phyloP scores from a whole-genome alignment of 2,888 invertebrate genomes.

The Oeneis ivallda region DNA sequence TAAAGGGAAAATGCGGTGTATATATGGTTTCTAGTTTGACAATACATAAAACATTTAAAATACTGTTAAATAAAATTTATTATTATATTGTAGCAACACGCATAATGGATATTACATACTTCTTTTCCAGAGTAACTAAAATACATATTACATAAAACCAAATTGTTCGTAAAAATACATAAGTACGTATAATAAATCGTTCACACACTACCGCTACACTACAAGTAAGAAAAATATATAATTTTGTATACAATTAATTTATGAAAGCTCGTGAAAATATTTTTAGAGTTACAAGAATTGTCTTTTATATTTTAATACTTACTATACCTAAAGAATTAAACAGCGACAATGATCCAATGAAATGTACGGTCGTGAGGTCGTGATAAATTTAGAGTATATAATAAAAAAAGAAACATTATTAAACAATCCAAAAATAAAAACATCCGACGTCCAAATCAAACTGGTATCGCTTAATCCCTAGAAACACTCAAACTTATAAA shows the following conservation, averaged over 20 bases:
- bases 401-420: conserved; percentile 32
- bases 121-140: conserved; percentile 42
- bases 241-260: conserved; percentile 66
- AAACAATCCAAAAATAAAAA: conserved; percentile 43
- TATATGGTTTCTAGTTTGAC: conserved; percentile 4
- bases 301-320: conserved; percentile 70
- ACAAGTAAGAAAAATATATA: conserved; percentile 80
- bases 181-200: conserved; percentile 33
- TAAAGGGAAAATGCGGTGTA: neutral
- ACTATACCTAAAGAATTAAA: conserved; percentile 45
- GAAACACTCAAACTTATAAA: conserved; percentile 67
- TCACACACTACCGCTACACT: conserved; percentile 62
- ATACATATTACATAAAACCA: conserved; percentile 43
- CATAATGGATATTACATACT: conserved; percentile 14
- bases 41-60: conserved; percentile 11
- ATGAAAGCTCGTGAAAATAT: conserved; percentile 78
- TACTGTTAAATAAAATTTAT: neutral
- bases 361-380: conserved; percentile 41
- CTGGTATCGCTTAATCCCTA: conserved; percentile 38
- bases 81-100: neutral
- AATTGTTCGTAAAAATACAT: conserved; percentile 43
- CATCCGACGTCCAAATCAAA: conserved; percentile 41
- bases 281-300: conserved; percentile 71
- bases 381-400: conserved; percentile 57
- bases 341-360: conserved; percentile 30